Conservation (phyloP, 2,113 vertebrate genomes). For the Pachyramphus minor region DNA sequence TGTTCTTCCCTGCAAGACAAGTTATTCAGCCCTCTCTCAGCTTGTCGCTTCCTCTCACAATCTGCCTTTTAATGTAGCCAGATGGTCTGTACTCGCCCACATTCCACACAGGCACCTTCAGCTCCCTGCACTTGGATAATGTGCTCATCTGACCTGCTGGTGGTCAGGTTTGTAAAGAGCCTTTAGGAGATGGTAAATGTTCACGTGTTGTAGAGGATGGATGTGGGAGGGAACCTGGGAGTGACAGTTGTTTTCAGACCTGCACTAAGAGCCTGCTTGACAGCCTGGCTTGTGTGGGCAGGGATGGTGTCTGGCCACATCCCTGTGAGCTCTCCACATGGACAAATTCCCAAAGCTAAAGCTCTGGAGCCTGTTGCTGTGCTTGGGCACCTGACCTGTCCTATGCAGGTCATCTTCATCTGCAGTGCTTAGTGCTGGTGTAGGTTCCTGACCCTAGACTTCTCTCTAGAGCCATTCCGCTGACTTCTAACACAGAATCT, state of each 20-base stretch:
- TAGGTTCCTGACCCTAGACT: background rate
- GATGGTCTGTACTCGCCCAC: slow-evolving; percentile 46
- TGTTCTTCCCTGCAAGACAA: rapidly evolving
- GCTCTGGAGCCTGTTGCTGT: background rate
- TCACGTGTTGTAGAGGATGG: background rate
- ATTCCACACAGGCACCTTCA: background rate
- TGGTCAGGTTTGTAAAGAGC: background rate
- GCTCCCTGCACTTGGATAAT: background rate
- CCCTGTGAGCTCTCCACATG: background rate
- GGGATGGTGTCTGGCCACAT: background rate
- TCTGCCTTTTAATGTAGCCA: slow-evolving; percentile 31
- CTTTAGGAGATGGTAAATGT: background rate
- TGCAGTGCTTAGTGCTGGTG: background rate
- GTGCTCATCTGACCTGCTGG: background rate
- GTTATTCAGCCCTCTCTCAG: background rate
- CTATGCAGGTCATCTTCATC: background rate
- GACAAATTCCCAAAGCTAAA: background rate
- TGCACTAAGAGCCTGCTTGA: background rate
- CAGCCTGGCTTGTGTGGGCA: background rate
- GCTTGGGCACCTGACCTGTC: background rate
- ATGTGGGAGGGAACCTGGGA: background rate
- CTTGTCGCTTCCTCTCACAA: slow-evolving; percentile 30
- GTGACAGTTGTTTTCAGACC: background rate
- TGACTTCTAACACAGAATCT: background rate
- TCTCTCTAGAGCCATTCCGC: background rate